These are phyloP conservation scores for Oreortyx pictus DNA, from an alignment of 2,797 vertebrate species.

Conservation along the genomic window DNA sequence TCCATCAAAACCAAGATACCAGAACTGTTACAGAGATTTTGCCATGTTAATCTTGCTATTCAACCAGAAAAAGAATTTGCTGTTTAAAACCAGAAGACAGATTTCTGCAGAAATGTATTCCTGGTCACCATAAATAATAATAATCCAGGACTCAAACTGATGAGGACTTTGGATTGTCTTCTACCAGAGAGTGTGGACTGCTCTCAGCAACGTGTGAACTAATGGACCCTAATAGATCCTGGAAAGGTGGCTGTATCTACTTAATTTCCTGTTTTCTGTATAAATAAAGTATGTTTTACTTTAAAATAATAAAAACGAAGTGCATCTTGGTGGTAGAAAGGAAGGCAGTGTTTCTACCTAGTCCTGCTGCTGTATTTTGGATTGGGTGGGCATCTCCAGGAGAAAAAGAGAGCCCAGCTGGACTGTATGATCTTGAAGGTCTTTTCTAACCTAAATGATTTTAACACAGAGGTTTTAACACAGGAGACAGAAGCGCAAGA, in stretches of 20 bases:
- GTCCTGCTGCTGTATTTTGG: not conserved
- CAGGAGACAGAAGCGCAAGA: not conserved
- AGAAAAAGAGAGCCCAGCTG: not conserved
- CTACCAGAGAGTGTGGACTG: not conserved
- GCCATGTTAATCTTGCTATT: conserved; percentile 36
- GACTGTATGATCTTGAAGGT: not conserved
- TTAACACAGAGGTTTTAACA: too few relatives aligned
- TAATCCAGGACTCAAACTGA: not conserved
- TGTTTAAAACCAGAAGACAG: conserved; percentile 27
- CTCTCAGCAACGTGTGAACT: rapidly evolving
- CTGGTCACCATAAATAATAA: not conserved
- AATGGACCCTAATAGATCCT: not conserved
- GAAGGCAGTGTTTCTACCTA: not conserved
- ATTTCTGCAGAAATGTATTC: conserved; percentile 23
- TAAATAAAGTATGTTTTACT: not conserved
- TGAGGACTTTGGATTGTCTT: not conserved
- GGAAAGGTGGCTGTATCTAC: not conserved
- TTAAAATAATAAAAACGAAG: not conserved
- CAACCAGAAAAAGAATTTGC: conserved; percentile 1
- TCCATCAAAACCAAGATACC: conserved; percentile 18
- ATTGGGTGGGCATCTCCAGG: rapidly evolving
- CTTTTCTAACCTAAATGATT: not conserved
- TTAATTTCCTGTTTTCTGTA: not conserved
- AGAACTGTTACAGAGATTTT: not conserved
- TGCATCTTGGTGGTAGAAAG: not conserved